These are phyloP conservation scores for Pecten maximus DNA, from an alignment of 2,888 invertebrate species.

Conservation along the genomic window DNA sequence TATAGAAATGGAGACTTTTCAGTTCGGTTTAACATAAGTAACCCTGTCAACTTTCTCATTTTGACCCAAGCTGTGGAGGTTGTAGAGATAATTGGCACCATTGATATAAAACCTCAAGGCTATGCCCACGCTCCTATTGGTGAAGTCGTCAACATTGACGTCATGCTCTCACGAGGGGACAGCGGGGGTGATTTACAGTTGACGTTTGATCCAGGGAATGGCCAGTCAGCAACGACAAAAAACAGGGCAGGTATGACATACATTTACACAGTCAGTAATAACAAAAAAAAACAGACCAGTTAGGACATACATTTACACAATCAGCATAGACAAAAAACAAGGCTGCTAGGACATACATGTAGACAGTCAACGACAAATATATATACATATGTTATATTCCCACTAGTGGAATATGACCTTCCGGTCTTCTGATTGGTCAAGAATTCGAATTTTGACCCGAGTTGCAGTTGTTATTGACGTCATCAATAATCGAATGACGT, in stretches of 20 bases:
- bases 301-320: no score
- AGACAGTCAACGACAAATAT: no score
- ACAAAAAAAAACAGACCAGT: no score
- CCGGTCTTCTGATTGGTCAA: no score
- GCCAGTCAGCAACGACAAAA: not conserved
- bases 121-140: conserved; percentile 56
- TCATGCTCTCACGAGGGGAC: conserved; percentile 63
- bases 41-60: conserved; percentile 60
- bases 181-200: conserved; percentile 57
- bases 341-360: no score
- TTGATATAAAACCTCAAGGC: conserved; percentile 58
- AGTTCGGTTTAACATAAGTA: conserved; percentile 60
- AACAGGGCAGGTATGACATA: conserved; percentile 51
- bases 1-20: conserved; percentile 55
- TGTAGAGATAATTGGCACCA: conserved; percentile 62
- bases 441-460: no score
- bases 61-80: conserved; percentile 57
- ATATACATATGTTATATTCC: no score
- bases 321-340: no score
- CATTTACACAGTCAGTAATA: no score
- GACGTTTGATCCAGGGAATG: conserved; percentile 60
- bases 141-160: conserved; percentile 57
- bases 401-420: no score
- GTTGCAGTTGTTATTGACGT: no score
- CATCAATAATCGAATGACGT: no score